Evolutionary conservation across 92 coral and sea anemone genomes (phyloP).

Genomic region (Zoanthus gigantus): DNA sequence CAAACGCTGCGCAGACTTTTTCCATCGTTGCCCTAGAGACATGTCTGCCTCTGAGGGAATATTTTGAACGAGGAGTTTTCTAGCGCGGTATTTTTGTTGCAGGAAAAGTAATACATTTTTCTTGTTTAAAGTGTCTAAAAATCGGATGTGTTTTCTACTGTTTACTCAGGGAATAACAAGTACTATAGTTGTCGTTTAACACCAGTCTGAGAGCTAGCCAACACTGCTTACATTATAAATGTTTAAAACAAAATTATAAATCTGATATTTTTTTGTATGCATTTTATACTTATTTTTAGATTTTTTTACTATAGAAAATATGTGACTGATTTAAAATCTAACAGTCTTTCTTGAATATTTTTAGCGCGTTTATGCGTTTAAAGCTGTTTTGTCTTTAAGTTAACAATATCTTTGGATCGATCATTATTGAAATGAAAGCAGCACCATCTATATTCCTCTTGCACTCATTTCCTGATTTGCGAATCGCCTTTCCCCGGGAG

Average conservation of each 20-base stretch:
- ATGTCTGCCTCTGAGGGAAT: slow-evolving; percentile 19
- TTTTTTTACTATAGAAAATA: neutral
- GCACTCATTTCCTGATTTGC: slow-evolving; percentile 14
- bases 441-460: neutral
- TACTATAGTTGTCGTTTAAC: neutral
- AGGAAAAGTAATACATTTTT: neutral
- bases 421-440: slow-evolving; percentile 16
- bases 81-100: neutral
- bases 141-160: slow-evolving; percentile 10
- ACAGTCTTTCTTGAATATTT: neutral
- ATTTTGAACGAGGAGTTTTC: neutral
- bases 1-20: slow-evolving; percentile 22
- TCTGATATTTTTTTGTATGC: slow-evolving; percentile 11
- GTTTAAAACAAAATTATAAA: slow-evolving; percentile 23
- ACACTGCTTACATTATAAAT: slow-evolving; percentile 37
- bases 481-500: neutral
- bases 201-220: neutral
- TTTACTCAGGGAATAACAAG: slow-evolving; percentile 25
- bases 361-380: neutral
- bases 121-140: neutral
- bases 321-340: neutral
- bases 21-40: slow-evolving; percentile 45
- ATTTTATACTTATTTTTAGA: neutral
- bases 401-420: neutral
- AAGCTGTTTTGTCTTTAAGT: slow-evolving; percentile 9